These are phyloP conservation scores for cattle (Bos taurus) DNA, from an alignment of 2,113 vertebrate species.

Conservation along the genomic window DNA sequence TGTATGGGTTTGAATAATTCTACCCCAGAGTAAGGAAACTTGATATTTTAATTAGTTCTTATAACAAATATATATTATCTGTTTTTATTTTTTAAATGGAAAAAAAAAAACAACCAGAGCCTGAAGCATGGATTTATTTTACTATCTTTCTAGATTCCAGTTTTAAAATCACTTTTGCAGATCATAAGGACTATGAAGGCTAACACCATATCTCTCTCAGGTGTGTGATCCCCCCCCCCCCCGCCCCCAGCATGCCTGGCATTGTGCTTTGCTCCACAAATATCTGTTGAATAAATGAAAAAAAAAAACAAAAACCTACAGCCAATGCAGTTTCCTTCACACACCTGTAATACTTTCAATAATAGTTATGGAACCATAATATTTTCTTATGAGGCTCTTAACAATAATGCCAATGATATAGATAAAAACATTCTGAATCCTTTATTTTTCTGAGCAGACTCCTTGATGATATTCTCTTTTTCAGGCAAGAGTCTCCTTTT, in stretches of 20 bases:
- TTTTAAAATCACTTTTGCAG: not conserved
- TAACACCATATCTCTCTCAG: not conserved
- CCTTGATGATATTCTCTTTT: not conserved
- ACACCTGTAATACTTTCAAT: not conserved
- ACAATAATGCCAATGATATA: not conserved
- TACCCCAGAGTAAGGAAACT: not conserved
- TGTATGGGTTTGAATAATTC: not conserved
- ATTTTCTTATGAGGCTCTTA: not conserved
- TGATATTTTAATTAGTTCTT: not conserved
- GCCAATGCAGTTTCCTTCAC: not conserved
- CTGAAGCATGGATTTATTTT: not conserved
- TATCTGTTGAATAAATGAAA: not conserved
- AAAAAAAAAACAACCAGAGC: not conserved
- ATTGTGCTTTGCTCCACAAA: not conserved
- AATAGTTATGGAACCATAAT: not conserved
- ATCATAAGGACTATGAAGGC: not conserved
- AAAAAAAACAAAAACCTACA: not conserved
- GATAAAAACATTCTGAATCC: not conserved
- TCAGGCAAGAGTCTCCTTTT: not conserved
- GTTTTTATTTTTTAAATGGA: not conserved
- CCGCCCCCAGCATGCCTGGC: not conserved
- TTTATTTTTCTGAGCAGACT: not conserved
- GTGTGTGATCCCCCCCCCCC: not conserved
- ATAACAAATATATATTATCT: not conserved
- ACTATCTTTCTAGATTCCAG: not conserved